Conservation (phyloP, 1,140 invertebrate genomes). For the Meloidogyne floridensis region DNA sequence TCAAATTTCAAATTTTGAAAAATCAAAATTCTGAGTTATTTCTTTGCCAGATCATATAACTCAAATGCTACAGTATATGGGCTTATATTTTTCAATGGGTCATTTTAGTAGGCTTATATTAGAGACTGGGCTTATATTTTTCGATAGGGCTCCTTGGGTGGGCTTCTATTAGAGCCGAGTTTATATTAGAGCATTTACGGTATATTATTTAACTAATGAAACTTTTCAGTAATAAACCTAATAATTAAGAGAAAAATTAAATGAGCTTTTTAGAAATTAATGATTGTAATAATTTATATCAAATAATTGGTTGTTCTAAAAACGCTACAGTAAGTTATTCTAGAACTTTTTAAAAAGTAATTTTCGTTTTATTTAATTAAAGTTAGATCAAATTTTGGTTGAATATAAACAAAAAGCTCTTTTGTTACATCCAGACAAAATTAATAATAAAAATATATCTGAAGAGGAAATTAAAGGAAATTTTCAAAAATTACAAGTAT, state of each 20-base stretch:
- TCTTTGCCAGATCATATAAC: too few relatives aligned
- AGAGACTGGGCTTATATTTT: too few relatives aligned
- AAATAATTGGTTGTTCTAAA: slow-evolving; percentile 30
- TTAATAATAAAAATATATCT: neutral
- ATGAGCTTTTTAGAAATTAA: neutral
- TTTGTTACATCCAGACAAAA: slow-evolving; percentile 25
- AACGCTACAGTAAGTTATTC: slow-evolving; percentile 8
- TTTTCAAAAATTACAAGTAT: slow-evolving; percentile 24
- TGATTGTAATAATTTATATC: slow-evolving; percentile 5
- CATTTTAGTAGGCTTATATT: too few relatives aligned
- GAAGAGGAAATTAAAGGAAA: neutral
- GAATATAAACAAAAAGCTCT: slow-evolving; percentile 23
- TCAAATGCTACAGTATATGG: too few relatives aligned
- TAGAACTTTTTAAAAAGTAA: neutral
- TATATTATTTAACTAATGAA: too few relatives aligned
- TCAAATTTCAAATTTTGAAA: too few relatives aligned
- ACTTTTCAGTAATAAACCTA: too few relatives aligned
- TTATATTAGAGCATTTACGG: too few relatives aligned
- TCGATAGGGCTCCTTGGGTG: too few relatives aligned
- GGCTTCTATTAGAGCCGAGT: too few relatives aligned
- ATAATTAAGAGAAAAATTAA: neutral
- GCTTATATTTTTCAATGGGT: too few relatives aligned
- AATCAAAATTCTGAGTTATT: too few relatives aligned
- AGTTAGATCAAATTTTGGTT: slow-evolving; percentile 29
- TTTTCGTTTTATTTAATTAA: neutral